Evolutionary conservation across 2,888 invertebrate species (phyloP).

Genomic region (Neoascia interrupta): DNA sequence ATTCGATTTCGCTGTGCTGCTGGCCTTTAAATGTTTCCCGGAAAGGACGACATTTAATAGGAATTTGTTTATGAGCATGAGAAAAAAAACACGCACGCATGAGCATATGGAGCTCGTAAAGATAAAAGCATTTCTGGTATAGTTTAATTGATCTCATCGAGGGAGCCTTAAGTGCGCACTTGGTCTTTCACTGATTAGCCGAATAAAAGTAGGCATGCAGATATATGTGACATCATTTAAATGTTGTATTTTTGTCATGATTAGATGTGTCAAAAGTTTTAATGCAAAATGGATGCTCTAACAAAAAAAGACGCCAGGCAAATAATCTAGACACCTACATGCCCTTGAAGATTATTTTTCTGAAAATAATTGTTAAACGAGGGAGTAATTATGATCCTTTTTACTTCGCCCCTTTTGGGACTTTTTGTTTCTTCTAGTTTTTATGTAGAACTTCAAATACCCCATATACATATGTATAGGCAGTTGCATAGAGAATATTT

Average conservation of each 20-base stretch:
- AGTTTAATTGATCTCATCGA: conserved; percentile 59
- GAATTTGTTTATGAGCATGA: conserved; percentile 43
- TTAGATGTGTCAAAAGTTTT: conserved; percentile 55
- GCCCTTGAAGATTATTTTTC: too few species aligned
- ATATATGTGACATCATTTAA: conserved; percentile 49
- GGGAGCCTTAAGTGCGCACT: conserved; percentile 55
- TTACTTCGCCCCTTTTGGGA: too few species aligned
- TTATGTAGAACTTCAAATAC: too few species aligned
- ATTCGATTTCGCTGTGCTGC: conserved; percentile 21
- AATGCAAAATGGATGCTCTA: conserved; percentile 24
- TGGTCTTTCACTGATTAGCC: conserved; percentile 39
- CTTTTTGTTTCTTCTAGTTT: too few species aligned
- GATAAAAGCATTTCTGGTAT: conserved; percentile 34
- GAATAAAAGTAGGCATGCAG: conserved; percentile 15
- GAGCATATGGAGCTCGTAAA: too few species aligned
- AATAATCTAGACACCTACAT: too few species aligned
- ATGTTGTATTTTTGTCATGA: conserved; percentile 39
- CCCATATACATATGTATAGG: too few species aligned
- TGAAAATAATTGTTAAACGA: too few species aligned
- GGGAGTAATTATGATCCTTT: too few species aligned
- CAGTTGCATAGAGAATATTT: too few species aligned
- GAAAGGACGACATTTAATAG: conserved; percentile 43
- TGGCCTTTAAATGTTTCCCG: conserved; percentile 30
- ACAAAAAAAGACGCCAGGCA: too few species aligned
- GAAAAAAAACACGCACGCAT: conserved; percentile 11